Conservation (phyloP, 2,888 invertebrate species). For the Atrina japonica region DNA sequence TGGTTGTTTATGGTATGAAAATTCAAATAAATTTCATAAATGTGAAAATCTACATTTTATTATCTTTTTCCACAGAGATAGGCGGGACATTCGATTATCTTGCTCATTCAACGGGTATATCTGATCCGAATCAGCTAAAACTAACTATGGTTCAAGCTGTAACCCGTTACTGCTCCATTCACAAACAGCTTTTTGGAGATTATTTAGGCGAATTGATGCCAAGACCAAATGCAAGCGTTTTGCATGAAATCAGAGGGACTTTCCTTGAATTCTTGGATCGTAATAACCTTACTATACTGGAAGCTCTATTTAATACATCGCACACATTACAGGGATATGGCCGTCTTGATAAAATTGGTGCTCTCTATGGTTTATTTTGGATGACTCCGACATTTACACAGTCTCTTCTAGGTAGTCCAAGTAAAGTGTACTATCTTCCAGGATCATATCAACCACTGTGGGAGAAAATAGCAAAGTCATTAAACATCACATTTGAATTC, state of each 20-base stretch:
- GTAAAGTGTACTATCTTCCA: neutral
- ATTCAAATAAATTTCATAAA: no score
- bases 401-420: neutral
- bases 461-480: neutral
- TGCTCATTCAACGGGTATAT: no score
- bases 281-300: conserved; percentile 10
- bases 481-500: neutral
- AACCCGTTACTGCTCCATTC: conserved; percentile 1
- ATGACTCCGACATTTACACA: conserved; percentile 2
- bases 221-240: conserved; percentile 3
- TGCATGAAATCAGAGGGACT: conserved; percentile 8
- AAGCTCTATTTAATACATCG: neutral
- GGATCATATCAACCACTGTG: neutral
- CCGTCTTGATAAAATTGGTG: conserved; percentile 8
- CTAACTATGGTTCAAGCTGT: no score
- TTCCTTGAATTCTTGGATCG: conserved; percentile 22
- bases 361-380: conserved; percentile 24
- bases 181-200: conserved; percentile 20
- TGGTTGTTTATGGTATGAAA: no score
- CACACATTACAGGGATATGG: conserved; percentile 25
- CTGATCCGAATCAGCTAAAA: no score
- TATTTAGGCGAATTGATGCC: conserved; percentile 15
- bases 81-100: no score
- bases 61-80: no score
- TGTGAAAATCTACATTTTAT: no score